Percentiles rank a stretch among this genome's conserved stretches.
phyloP scores from a whole-genome alignment of 2,797 vertebrate species.

The Sebastes vulpes region DNA sequence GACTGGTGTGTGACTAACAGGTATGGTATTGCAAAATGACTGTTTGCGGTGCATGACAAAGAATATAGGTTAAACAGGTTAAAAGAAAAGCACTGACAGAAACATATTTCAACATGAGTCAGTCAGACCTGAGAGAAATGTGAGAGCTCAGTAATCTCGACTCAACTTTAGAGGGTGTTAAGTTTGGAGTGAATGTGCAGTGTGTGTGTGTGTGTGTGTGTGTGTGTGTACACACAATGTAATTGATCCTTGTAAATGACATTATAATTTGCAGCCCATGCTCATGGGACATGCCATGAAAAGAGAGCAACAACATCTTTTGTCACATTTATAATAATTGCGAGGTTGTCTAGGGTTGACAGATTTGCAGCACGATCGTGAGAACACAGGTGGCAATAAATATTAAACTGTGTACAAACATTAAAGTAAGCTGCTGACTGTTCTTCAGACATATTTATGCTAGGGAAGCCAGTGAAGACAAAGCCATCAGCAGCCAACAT shows the following conservation, averaged over 20 bases:
- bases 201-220: neutral
- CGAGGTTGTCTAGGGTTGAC: neutral
- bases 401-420: conserved; percentile 37
- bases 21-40: conserved; percentile 43
- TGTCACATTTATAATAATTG: conserved; percentile 34
- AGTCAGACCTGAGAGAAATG: conserved; percentile 18
- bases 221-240: neutral
- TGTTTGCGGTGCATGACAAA: conserved; percentile 37
- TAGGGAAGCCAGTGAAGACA: conserved; percentile 30
- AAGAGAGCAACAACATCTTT: conserved; percentile 15
- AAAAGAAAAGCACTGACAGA: conserved; percentile 22
- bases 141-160: conserved; percentile 13
- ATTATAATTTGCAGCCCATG: conserved; percentile 33
- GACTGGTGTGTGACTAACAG: conserved; percentile 39
- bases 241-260: conserved; percentile 26
- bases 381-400: conserved; percentile 49
- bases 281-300: conserved; percentile 15
- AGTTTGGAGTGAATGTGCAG: neutral
- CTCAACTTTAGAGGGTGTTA: conserved; percentile 11
- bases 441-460: conserved; percentile 40
- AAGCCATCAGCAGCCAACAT: conserved; percentile 72
- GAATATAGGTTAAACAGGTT: conserved; percentile 19
- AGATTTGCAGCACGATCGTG: conserved; percentile 3
- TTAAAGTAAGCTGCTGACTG: conserved; percentile 24
- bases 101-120: conserved; percentile 19